Base-by-base conservation (phyloP, 2,797 vertebrate species). In the Sebastes reedi region DNA sequence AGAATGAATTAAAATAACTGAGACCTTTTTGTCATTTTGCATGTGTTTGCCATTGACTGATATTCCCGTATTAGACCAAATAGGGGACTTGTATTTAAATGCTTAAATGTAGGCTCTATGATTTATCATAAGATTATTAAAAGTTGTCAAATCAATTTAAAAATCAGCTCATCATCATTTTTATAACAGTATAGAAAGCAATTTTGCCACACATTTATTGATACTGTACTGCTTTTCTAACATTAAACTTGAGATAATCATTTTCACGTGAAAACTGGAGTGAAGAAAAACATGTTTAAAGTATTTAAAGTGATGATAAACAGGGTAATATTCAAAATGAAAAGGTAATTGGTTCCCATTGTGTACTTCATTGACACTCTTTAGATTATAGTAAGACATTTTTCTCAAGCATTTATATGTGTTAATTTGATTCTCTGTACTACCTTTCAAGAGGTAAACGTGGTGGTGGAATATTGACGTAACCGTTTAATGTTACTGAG, bases 1-100 rank as follows among this genome's bases (percentile, higher is more conserved):
- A 60, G 18, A 82, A 27, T 52, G 2, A 64, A 75, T 67, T 72
- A 4, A 77, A 50, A 79, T 27, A 67, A 67, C n/a, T 25, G 6
- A 42, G 68, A 42, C 50, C 25, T 68, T 54, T 42, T 5, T 34
- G 13, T 67, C 25, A 56, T 64, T 60, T 42, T 65, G 11, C 20
- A 50, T 50, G 5, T n/a, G 8, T 56, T 18, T 18, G 14, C n/a
- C 24, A 36, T 9, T 77, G 69, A 69, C 16, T 50, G 73, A 25
- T 30, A 24, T 36, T 30, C 10, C 12, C 3, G 13, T 52, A n/a
- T 68, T 52, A 27, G 20, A 18, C 14, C 25, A 36, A 36, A 64
- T 27, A 18, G 9, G 6, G 2, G 18, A 42, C 50, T 36, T 58
- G 3, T 13, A 39, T 4, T 50, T 75, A 30, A 58, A 72, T 22